Conservation (phyloP, 1,140 invertebrate genomes). For the Pentalonia nigronervosa region DNA sequence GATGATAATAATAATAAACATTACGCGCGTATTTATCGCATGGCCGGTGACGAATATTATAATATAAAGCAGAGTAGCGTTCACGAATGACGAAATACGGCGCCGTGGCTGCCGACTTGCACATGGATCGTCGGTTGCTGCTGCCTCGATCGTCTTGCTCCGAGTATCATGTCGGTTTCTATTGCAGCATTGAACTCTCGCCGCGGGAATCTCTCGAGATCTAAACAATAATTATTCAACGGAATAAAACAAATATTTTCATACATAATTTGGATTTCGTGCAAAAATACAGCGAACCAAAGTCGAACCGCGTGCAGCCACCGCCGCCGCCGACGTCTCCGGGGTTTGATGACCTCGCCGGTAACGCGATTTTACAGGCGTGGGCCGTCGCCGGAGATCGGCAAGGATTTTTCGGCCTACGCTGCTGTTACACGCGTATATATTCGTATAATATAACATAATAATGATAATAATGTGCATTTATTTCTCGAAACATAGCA, state of each 20-base stretch:
- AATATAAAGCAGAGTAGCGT: not conserved
- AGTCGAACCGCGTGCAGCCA: no score
- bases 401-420: constrained; percentile 57
- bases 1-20: not conserved
- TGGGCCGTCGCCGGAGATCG: constrained; percentile 31
- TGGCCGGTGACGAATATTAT: not conserved
- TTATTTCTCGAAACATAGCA: not conserved
- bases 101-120: not conserved
- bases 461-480: not conserved
- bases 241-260: not conserved
- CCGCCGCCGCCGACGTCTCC: not conserved
- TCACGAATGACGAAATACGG: not conserved
- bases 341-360: constrained; percentile 47
- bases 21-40: not conserved
- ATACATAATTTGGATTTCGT: not conserved
- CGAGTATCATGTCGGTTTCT: not conserved
- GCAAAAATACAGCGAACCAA: not conserved
- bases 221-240: not conserved
- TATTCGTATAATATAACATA: not conserved
- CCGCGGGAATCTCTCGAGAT: not conserved
- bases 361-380: constrained; percentile 12
- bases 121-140: not conserved
- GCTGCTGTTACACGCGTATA: not conserved
- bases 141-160: no score
- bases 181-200: not conserved